Base-by-base conservation (phyloP, 1,140 invertebrate species). In the Sarcophaga bullata region DNA sequence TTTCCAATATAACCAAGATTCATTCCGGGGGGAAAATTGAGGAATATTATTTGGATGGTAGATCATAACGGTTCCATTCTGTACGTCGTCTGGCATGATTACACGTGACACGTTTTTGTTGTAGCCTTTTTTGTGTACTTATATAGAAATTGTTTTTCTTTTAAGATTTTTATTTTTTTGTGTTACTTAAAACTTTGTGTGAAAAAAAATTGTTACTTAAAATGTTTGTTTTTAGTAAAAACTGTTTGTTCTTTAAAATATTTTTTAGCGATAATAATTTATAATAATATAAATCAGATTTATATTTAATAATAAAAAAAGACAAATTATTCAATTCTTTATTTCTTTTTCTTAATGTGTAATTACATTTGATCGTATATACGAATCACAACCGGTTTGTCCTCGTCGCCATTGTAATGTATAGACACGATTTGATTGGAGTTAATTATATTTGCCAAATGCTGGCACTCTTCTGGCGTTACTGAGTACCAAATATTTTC, bases 31-130 rank as follows among this genome's bases (percentile, higher is more conserved):
- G 3, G 73, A 37, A 72, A 72, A 72, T 25, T 72, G 62, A 19
- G 62, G 62, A 19, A 72, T 72, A 13, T 72, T 72, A n/a, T 72
- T 72, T 72, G 62, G 62, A 72, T 72, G 62, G 62, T 72, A 72
- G 19, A 72, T 72, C 62, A 72, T 72, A 72, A 72, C 62, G 62
- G 62, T 72, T 19, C 62, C 62, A 54, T 15, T 54, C 5, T 54
- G 52, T 15, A 15, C 52, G 52, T 54, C 5, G 58, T 68, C 58
- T 68, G 15, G 58, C 58, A 68, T 68, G 58, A 68, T 68, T 15
- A 17, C 15, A 1, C 4, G 4, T 37, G 25, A 37, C 25, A 37
- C 1, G 25, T 37, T 37, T 37, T 37, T 37, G 25, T 37, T 37
- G 25, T 37, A 37, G 25, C 25, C 25, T 37, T 37, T 37, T 37